Base-by-base conservation (phyloP, 2,113 vertebrate species). In the Peromyscus leucopus region DNA sequence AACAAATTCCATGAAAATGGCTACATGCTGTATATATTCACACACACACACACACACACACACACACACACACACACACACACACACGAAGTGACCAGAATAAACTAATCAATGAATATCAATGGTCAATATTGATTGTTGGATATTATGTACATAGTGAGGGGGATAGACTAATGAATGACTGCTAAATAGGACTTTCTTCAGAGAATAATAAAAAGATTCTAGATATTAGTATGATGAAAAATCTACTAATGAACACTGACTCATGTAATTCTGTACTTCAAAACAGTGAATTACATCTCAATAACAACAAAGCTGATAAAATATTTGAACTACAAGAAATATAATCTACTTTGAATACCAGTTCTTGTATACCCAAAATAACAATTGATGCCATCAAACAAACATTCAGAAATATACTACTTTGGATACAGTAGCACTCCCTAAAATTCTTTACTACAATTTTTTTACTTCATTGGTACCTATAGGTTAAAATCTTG, bases 321-420 rank as follows among this genome's bases (percentile, higher is more conserved):
- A 79, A 61, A 12, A 84, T 89, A 90, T 65, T 7, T 63, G 85
- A 13, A 39, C 17, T 86, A 36, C 86, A 90, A 16, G 65, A 93
- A 3, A 75, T 31, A 92, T 33, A 94, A 93, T 80, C 67, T 5
- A 46, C 39, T 78, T 90, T 96, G 69, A 67, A 92, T 48, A 17
- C 51, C 92, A 94, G 42, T 91, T 86, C 93, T 97, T 84, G 71
- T 63, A 83, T 55, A 96, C 86, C 90, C 33, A 90, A 92, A 85
- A 57, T 71, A 55, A 51, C 79, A 78, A 13, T 84, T 83, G 74
- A 51, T 83, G 12, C 78, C 8, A 26, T 98, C 61, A 89, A 98
- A 88, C 0, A 89, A 98, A 88, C 0, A 19, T 59, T 85, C 57
- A 89, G 26, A 48, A 85, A 89, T 80, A 67, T 76, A 6, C 31